Base-by-base conservation (phyloP, 1,140 invertebrate genomes). In the Drosophila ananassae region DNA sequence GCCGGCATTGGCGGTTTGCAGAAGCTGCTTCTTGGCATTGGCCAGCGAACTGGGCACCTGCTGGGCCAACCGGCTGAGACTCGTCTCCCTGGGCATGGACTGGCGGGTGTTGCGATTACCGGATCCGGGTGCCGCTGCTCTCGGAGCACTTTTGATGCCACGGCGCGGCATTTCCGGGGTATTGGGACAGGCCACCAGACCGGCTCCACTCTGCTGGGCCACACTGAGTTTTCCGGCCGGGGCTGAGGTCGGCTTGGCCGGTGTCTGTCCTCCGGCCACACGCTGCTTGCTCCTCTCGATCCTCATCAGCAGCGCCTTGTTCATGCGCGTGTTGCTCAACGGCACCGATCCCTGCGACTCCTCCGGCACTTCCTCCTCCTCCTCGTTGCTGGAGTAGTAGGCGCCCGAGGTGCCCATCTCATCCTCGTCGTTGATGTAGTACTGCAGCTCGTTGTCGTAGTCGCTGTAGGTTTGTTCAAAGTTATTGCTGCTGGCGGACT, bases 261-360 rank as follows among this genome's bases (percentile, higher is more conserved):
- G 82, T 0, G 82, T 63, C 73, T 71, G 79, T 12, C 84, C 34
- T 24, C 24, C 89, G 59, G 73, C 79, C 3, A 89, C 90, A 10
- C 80, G 79, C 57, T 92, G 90, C 22, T 92, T 92, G 53, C 91
- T 92, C 9, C 91, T 78, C 37, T 92, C 91, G 28, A 92, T 91
- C 30, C 91, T 89, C 89, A 92, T 92, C 2, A 92, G 67, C 44
- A 94, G 92, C 1, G 93, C 93, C 60, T 94, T 92, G 66, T 94
- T 94, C 56, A 93, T 93, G 22, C 93, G 92, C 13, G 93, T 94
- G 48, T 93, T 94, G 4, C 92, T 93, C 22, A 94, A 62, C 12
- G 90, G 81, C 73, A 87, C 81, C 0, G 81, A 6, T 1, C 57
- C 68, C 24, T 48, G 71, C 3, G 39, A 37, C 3, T 39, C 58